Conservation (phyloP, 1,140 invertebrate genomes). For the Rhagoletis zephyria region DNA sequence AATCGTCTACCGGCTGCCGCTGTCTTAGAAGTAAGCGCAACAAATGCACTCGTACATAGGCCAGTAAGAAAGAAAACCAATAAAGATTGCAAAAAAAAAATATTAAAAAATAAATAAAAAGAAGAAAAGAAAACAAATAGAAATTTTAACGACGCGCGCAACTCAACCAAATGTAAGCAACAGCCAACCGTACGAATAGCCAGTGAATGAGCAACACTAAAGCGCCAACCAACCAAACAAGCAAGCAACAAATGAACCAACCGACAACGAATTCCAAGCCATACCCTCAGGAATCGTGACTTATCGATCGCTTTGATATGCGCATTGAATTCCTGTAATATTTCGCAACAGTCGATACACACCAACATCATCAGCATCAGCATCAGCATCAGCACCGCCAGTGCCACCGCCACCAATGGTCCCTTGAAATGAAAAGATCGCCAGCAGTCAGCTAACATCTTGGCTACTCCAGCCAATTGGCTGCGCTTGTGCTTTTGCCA, state of each 20-base stretch:
- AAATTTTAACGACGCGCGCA: slow-evolving; percentile 25
- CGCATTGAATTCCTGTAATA: slow-evolving; percentile 57
- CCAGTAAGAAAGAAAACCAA: neutral
- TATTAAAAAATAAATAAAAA: neutral
- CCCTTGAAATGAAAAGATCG: neutral
- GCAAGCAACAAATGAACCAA: slow-evolving; percentile 27
- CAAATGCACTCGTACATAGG: neutral
- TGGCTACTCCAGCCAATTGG: slow-evolving; percentile 53
- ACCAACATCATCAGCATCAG: slow-evolving; percentile 28
- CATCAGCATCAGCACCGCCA: neutral
- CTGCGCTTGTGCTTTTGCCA: neutral
- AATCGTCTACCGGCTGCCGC: neutral
- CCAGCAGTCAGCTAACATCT: slow-evolving; percentile 47
- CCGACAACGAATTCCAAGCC: slow-evolving; percentile 48
- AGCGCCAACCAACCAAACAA: neutral
- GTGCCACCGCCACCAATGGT: neutral
- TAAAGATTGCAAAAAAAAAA: neutral
- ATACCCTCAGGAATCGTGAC: slow-evolving; percentile 58
- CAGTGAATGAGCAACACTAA: neutral
- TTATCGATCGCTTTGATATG: slow-evolving; percentile 59
- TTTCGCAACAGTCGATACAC: slow-evolving; percentile 51
- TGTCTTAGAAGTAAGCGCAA: slow-evolving; percentile 14
- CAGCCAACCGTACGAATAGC: neutral
- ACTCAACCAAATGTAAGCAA: slow-evolving; percentile 14
- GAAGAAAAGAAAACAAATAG: slow-evolving; percentile 26